phyloP scores from a whole-genome alignment of 1,140 invertebrate genomes.

The Bombus turneri region DNA sequence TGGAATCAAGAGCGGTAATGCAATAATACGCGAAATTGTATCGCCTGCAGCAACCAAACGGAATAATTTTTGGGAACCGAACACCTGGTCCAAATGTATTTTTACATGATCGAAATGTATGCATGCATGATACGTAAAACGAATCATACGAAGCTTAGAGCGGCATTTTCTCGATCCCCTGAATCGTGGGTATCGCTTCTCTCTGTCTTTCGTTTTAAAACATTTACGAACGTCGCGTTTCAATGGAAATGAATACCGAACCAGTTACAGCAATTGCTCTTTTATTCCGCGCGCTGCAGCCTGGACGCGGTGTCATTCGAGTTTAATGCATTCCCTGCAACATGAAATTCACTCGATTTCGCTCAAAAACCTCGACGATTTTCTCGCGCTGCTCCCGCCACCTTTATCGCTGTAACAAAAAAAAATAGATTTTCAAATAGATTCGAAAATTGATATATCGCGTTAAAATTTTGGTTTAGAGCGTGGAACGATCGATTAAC shows the following conservation, averaged over 20 bases:
- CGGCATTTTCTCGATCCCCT: background rate
- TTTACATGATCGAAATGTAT: background rate
- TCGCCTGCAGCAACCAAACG: background rate
- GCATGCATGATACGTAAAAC: background rate
- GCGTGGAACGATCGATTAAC: no score
- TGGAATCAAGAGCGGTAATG: background rate
- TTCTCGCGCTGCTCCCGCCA: background rate
- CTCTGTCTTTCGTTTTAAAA: slow-evolving; percentile 22
- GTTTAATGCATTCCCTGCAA: slow-evolving; percentile 14
- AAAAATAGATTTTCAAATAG: background rate
- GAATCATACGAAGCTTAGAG: background rate
- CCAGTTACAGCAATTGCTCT: slow-evolving; percentile 9
- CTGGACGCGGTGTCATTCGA: background rate
- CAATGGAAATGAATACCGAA: slow-evolving; percentile 15
- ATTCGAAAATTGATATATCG: background rate
- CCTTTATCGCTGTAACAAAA: no score
- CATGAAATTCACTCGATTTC: slow-evolving; percentile 37
- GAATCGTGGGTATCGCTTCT: background rate
- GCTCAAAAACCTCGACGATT: slow-evolving; percentile 6
- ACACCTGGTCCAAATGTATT: background rate
- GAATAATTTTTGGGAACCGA: background rate
- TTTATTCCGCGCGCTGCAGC: background rate
- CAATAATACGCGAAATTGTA: background rate
- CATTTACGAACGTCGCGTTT: slow-evolving; percentile 14
- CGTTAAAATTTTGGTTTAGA: background rate